Base-by-base conservation (phyloP, 2,888 invertebrate species). In the Bibio marci region DNA sequence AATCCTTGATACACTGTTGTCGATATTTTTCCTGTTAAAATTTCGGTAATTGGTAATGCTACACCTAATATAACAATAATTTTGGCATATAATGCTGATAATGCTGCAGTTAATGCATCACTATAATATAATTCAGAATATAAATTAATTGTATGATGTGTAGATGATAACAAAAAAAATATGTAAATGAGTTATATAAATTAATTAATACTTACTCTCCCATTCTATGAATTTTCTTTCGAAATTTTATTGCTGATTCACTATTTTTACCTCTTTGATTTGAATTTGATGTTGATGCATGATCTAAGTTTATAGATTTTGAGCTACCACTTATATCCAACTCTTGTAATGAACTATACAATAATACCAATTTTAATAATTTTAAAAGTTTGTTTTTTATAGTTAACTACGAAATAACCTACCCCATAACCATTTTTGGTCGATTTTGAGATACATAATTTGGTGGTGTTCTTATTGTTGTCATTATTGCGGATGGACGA, bases 41-140 rank as follows among this genome's bases (percentile, higher is more conserved):
- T 80, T 64, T 88, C 85, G 3, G 88, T 83, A 43, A 90, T 73
- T 3, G 90, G 88, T 51, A 91, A 76, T 13, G 87, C 83, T 30
- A 87, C 71, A 8, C 86, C 86, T 45, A 85, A 63, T 5, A 90
- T 79, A 12, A 90, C 81, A 42, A 91, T 60, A 12, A 88, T 65
- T 57, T 90, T 86, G 40, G 80, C 83, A 60, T 90, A 91, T 22
- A 88, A 66, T 3, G 81, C 81, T 30, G 86, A 86, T 32, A 86
- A 58, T 5, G 79, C 74, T 42, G 75, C 71, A 47, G 78, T 77
- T 42, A 82, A 56, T 30, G 76, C 75, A 58, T 81, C 80, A 51
- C 76, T 78, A 53, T 45, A 62, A 63, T 18, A 49, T 28, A 22
- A n/a, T n/a, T n/a, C n/a, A n/a, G n/a, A n/a, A n/a, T n/a, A n/a